These are phyloP conservation scores for Meta bourneti DNA, from an alignment of 2,888 invertebrate species.

Conservation along the genomic window DNA sequence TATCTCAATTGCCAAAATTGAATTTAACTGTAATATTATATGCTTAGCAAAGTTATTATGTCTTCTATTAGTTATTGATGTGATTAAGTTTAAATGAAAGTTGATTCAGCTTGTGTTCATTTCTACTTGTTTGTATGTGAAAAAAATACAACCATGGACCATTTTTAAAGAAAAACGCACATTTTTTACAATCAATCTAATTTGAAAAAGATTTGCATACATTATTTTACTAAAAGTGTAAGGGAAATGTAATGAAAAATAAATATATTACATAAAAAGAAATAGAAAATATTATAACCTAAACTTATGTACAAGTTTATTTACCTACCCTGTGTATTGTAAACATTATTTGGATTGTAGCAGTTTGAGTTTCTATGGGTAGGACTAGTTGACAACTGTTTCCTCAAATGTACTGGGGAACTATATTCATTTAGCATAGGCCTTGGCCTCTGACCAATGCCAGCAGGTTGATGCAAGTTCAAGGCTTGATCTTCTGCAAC, in stretches of 20 bases:
- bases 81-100: no score
- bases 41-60: no score
- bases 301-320: not conserved
- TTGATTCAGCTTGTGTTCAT: no score
- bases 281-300: not conserved
- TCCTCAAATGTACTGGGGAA: slow-evolving; percentile 66
- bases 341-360: slow-evolving; percentile 32
- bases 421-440: slow-evolving; percentile 84
- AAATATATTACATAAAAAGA: not conserved
- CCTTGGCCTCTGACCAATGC: slow-evolving; percentile 88
- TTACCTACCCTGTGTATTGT: slow-evolving; percentile 7
- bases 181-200: not conserved
- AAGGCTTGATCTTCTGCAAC: slow-evolving; percentile 87
- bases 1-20: no score
- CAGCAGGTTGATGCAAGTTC: slow-evolving; percentile 87
- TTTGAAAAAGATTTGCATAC: not conserved
- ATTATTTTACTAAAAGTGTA: not conserved
- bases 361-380: slow-evolving; percentile 43
- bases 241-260: not conserved
- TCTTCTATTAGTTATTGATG: no score
- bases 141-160: not conserved
- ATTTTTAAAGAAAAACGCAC: not conserved
- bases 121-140: not conserved
- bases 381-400: slow-evolving; percentile 35
- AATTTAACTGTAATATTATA: no score